Evolutionary conservation across 2,888 invertebrate species (phyloP).

Genomic region (Eupsilia transversa): DNA sequence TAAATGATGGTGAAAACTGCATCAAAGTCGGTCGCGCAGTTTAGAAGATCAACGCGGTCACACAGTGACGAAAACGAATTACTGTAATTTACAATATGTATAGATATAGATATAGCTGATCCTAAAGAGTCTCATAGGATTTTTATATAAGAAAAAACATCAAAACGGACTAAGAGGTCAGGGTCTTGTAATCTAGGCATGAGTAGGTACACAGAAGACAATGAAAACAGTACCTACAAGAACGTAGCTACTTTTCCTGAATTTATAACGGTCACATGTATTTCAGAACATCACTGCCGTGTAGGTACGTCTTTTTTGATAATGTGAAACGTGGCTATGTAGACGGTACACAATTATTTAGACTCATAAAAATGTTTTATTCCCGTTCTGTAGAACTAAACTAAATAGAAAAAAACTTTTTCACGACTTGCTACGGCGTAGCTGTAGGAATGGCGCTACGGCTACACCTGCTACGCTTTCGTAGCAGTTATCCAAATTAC

Average conservation of each 20-base stretch:
- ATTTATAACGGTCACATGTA: not conserved
- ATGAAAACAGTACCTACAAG: not conserved
- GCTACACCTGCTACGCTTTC: conserved; percentile 8
- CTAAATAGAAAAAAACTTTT: not conserved
- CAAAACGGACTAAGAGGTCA: not conserved
- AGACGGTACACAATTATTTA: not conserved
- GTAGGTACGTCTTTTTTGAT: not conserved
- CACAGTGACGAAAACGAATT: not conserved
- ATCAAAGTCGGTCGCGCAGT: not conserved
- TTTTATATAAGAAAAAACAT: not conserved
- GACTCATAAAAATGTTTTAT: not conserved
- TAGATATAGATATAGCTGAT: not conserved
- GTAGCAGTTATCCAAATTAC: conserved; percentile 6
- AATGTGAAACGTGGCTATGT: not conserved
- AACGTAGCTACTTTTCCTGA: not conserved
- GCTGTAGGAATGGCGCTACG: not conserved
- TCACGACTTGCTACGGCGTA: conserved; percentile 18
- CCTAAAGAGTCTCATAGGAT: not conserved
- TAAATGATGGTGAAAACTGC: not conserved
- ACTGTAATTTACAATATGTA: not conserved
- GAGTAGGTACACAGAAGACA: not conserved
- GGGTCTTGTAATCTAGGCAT: not conserved
- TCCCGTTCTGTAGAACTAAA: not conserved
- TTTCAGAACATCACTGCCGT: not conserved
- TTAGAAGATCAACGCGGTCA: not conserved